Percentiles rank a stretch among this genome's conserved stretches.
phyloP scores from a whole-genome alignment of 1,140 invertebrate species.

The Bombus soroeensis region DNA sequence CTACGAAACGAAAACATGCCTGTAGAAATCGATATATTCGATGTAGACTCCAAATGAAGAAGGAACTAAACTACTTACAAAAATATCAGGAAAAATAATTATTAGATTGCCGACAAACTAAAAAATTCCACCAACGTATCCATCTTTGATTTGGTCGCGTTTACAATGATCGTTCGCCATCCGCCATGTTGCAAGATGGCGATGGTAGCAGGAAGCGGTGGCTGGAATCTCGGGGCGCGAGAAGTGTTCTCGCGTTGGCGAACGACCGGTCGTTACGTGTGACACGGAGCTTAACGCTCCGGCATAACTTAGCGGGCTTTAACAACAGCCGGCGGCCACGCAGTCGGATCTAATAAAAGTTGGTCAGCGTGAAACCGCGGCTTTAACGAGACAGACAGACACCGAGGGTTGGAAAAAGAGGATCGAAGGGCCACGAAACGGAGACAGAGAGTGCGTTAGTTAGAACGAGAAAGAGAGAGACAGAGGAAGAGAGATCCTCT shows the following conservation, averaged over 20 bases:
- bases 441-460: neutral
- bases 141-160: too few species aligned
- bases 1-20: too few species aligned
- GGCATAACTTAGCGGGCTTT: slow-evolving; percentile 70
- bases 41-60: too few species aligned
- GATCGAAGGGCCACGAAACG: neutral
- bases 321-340: slow-evolving; percentile 65
- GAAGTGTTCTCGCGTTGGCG: neutral
- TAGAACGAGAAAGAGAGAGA: neutral
- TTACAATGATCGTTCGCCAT: too few species aligned
- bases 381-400: slow-evolving; percentile 56
- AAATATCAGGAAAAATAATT: too few species aligned
- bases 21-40: too few species aligned
- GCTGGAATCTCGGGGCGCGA: neutral
- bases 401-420: neutral
- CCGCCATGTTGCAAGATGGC: neutral
- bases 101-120: too few species aligned
- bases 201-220: neutral
- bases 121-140: too few species aligned
- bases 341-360: slow-evolving; percentile 75
- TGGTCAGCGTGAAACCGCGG: slow-evolving; percentile 75
- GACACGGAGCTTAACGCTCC: slow-evolving; percentile 52
- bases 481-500: slow-evolving; percentile 24
- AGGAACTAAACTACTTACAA: too few species aligned
- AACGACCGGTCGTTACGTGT: slow-evolving; percentile 1